Percentiles rank a stretch among this genome's conserved stretches.
Evolutionary conservation across 2,113 vertebrate genomes (phyloP).

Genomic region (Phylloscopus trochiloides): DNA sequence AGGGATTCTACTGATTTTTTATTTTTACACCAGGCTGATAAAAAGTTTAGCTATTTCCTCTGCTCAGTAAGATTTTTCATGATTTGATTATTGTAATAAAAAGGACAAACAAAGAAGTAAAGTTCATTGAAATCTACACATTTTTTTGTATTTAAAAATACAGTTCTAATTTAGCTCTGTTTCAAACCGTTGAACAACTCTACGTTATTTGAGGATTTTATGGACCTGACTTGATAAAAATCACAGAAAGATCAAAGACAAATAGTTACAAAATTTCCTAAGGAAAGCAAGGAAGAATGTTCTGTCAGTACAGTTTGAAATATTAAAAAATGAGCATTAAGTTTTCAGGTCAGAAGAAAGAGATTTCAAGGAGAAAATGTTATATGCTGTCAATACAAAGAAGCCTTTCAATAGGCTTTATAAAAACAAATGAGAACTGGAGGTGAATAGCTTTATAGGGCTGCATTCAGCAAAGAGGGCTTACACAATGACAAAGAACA

Average conservation of each 20-base stretch:
- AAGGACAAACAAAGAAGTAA: not conserved
- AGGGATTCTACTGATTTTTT: not conserved
- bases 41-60: not conserved
- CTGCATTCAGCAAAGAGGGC: not conserved
- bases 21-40: not conserved
- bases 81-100: not conserved
- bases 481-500: not conserved
- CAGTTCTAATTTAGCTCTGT: not conserved
- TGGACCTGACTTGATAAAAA: not conserved
- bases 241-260: conserved; percentile 27
- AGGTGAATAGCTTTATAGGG: not conserved
- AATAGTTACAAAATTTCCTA: not conserved
- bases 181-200: not conserved
- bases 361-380: not conserved
- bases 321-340: not conserved
- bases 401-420: not conserved
- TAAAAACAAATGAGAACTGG: not conserved
- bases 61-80: not conserved
- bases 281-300: not conserved
- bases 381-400: not conserved
- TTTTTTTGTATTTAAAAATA: not conserved
- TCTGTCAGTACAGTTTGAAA: not conserved
- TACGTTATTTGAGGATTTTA: conserved; percentile 7
- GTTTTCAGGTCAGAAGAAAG: conserved; percentile 24
- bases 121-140: not conserved